Evolutionary conservation across 2,888 invertebrate species (phyloP).

Genomic region (Dichetophora obliterata): DNA sequence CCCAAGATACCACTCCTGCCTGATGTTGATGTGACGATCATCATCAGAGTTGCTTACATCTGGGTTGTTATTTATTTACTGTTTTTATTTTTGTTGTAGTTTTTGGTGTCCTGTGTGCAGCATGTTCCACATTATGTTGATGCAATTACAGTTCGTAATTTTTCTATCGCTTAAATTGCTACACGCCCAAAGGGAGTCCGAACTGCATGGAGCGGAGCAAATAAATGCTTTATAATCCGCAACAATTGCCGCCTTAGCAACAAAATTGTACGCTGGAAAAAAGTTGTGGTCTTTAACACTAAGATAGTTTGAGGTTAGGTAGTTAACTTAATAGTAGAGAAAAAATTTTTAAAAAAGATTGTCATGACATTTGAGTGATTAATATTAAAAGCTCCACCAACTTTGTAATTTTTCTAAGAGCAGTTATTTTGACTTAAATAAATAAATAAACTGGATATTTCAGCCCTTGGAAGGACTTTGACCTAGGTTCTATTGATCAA

Average conservation of each 20-base stretch:
- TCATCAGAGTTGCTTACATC: too few species aligned
- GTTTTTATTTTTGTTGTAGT: neutral
- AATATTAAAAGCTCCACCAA: too few species aligned
- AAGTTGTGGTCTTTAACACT: neutral
- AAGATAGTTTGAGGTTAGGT: too few species aligned
- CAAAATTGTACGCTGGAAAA: neutral
- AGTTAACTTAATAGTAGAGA: too few species aligned
- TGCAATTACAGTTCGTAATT: constrained; percentile 27
- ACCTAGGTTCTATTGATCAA: too few species aligned
- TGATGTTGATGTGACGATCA: too few species aligned
- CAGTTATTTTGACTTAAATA: too few species aligned
- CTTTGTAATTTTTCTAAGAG: too few species aligned
- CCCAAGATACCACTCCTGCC: neutral
- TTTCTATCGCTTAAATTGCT: constrained; percentile 28
- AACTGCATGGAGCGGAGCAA: constrained; percentile 33
- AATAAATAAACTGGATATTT: too few species aligned
- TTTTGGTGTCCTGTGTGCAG: constrained; percentile 15
- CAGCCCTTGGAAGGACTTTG: too few species aligned
- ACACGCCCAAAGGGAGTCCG: constrained; percentile 33
- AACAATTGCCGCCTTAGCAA: constrained; percentile 36
- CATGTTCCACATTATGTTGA: constrained; percentile 1
- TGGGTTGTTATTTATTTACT: neutral
- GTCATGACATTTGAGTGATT: too few species aligned
- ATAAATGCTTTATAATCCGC: constrained; percentile 40
- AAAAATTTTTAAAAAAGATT: too few species aligned